Evolutionary conservation across 2,888 invertebrate species (phyloP).

Genomic region (Drosophila affinis): DNA sequence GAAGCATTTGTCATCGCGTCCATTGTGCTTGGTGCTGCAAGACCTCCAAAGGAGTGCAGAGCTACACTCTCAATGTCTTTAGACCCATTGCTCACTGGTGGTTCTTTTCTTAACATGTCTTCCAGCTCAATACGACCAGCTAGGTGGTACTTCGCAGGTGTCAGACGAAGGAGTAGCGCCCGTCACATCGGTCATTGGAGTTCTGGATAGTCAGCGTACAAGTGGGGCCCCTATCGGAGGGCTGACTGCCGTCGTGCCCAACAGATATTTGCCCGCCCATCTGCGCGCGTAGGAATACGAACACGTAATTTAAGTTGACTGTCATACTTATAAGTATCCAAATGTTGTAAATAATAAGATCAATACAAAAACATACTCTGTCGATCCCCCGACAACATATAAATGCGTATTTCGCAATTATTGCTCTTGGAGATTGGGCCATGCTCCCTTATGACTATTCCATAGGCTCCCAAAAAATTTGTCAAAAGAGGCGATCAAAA

Average conservation of each 20-base stretch:
- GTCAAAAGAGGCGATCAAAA: constrained; percentile 36
- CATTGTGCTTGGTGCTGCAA: constrained; percentile 1
- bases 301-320: constrained; percentile 44
- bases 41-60: constrained; percentile 20
- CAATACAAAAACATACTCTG: constrained; percentile 21
- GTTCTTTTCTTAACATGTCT: constrained; percentile 19
- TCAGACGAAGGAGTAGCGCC: constrained; percentile 83
- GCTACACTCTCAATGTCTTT: no score
- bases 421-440: constrained; percentile 17
- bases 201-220: constrained; percentile 65
- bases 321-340: constrained; percentile 45
- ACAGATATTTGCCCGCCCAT: constrained; percentile 73
- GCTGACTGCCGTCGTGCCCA: constrained; percentile 40
- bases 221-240: constrained; percentile 7
- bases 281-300: constrained; percentile 49
- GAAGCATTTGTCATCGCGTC: constrained; percentile 49
- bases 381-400: not conserved
- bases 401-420: constrained; percentile 6
- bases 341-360: constrained; percentile 44
- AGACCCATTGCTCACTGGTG: constrained; percentile 34
- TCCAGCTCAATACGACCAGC: constrained; percentile 83
- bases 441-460: constrained; percentile 9
- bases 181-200: constrained; percentile 81
- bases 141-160: constrained; percentile 82
- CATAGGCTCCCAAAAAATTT: constrained; percentile 11